Evolutionary conservation across 2,888 invertebrate genomes (phyloP).

Genomic region (Dryomyza anilis): DNA sequence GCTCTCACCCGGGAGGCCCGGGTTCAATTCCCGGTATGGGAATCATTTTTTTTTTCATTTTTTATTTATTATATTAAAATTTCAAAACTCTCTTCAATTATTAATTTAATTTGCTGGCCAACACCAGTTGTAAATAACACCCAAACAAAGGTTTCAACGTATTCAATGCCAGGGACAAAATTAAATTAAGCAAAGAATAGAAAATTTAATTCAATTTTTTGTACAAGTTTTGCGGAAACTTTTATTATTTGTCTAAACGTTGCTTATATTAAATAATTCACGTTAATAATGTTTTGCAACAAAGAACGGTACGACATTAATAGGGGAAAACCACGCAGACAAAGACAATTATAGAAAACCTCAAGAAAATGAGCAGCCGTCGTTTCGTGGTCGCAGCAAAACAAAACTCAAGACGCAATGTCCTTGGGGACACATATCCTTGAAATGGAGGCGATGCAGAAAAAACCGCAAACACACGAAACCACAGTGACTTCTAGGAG

Average conservation of each 20-base stretch:
- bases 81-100: constrained; percentile 12
- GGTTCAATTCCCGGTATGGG: constrained; percentile 91
- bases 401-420: background rate
- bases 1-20: constrained; percentile 67
- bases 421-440: constrained; percentile 18
- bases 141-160: background rate
- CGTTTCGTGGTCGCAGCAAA: background rate
- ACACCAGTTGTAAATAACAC: background rate
- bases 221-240: constrained; percentile 14
- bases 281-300: constrained; percentile 35
- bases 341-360: constrained; percentile 15
- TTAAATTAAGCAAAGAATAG: constrained; percentile 4
- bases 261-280: constrained; percentile 42
- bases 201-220: constrained; percentile 22
- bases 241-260: constrained; percentile 32
- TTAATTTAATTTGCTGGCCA: background rate
- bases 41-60: constrained; percentile 47
- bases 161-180: background rate
- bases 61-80: background rate
- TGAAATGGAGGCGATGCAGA: background rate
- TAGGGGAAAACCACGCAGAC: constrained; percentile 1
- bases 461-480: constrained; percentile 3
- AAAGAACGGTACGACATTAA: background rate
- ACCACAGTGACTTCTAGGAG: background rate
- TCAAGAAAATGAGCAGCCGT: constrained; percentile 3